Base-by-base conservation (phyloP, 2,797 vertebrate genomes). In the Geotria australis region DNA sequence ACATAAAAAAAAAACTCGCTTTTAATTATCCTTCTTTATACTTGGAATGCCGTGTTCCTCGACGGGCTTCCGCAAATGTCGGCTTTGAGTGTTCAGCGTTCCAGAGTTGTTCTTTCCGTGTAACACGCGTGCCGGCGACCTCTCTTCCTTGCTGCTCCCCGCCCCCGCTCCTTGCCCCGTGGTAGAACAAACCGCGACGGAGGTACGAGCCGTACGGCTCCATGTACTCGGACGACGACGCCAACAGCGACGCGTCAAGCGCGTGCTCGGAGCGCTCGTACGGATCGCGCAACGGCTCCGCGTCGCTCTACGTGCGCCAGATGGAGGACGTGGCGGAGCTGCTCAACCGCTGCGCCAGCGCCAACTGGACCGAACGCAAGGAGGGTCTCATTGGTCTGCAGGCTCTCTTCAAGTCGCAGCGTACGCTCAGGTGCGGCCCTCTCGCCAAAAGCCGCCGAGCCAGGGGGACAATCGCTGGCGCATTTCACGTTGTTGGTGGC, bases 331-430 rank as follows among this genome's bases (percentile, higher is more conserved):
- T 95, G 59, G 88, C 88, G 1, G 88, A 96, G 69, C 85, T 96
- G 63, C 73, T 96, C 51, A 95, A 96, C 63, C 79, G 84, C 57
- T 94, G 86, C 61, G 89, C 89, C 58, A 93, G 85, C 60, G 74
- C 83, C 67, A 96, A 94, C 68, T 96, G 85, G 86, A 89, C 86
- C 10, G 89, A 94, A 66, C 79, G 86, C 66, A 94, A 96, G 59
- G 86, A 96, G 66, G 86, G 89, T 2, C 76, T 96, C 6, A 63
- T 94, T 47, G 89, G 85, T 47, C 73, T 95, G 7, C 89, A 96
- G 63, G 79, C 79, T 10, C 69, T 96, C 48, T 48, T 96, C 0
- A 89, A 86, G 72, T 89, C 82, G 67, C 85, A 94, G 65, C 79
- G 86, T 59, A 85, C 79, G 13, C 78, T 96, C 64, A 94, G 89